phyloP scores from a whole-genome alignment of 2,888 invertebrate species.

The Pilophorus perplexus region DNA sequence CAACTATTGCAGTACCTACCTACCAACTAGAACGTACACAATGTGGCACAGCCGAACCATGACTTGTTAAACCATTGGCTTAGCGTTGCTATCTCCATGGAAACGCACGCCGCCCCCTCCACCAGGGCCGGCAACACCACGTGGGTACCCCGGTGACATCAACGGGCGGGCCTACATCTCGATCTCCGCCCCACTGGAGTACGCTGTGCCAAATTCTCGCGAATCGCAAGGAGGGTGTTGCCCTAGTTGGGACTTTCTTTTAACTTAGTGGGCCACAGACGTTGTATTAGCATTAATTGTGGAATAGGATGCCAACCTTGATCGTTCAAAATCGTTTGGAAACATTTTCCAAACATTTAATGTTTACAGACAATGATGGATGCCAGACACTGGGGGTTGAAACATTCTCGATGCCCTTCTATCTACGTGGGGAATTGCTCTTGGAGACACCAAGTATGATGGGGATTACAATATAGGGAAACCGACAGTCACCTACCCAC shows the following conservation, averaged over 20 bases:
- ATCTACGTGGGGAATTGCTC: slow-evolving; percentile 77
- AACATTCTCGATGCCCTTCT: slow-evolving; percentile 89
- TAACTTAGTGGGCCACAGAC: no score
- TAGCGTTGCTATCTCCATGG: background rate
- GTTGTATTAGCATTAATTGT: no score
- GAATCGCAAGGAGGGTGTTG: no score
- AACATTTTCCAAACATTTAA: no score
- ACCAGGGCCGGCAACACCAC: background rate
- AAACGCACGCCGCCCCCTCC: background rate
- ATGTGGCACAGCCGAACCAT: no score
- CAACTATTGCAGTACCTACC: no score
- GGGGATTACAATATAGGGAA: slow-evolving; percentile 81
- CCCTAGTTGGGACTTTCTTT: no score
- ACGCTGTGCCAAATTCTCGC: background rate
- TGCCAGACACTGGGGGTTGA: slow-evolving; percentile 83
- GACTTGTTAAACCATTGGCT: no score
- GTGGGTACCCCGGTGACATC: slow-evolving; percentile 9
- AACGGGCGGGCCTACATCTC: slow-evolving; percentile 23
- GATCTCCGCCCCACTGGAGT: background rate
- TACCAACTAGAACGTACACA: no score
- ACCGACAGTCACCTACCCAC: slow-evolving; percentile 85
- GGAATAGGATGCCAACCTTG: no score
- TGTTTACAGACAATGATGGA: slow-evolving; percentile 68
- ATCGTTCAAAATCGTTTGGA: no score
- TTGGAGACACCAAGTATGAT: slow-evolving; percentile 80